These are phyloP conservation scores for Diuraphis noxia DNA, from an alignment of 1,140 invertebrate species.

Conservation along the genomic window DNA sequence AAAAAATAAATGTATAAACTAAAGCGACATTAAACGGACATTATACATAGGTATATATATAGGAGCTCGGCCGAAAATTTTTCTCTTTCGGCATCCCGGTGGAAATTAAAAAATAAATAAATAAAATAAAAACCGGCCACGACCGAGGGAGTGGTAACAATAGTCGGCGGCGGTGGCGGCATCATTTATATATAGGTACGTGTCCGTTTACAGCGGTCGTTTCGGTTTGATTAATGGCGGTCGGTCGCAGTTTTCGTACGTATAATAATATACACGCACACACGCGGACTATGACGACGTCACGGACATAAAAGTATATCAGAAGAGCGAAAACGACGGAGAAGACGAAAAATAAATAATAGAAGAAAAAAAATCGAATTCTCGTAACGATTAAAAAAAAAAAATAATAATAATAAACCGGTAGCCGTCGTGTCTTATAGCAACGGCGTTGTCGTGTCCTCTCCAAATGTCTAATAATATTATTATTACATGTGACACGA, in stretches of 20 bases:
- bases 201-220: conserved; percentile 23
- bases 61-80: not conserved
- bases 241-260: conserved; percentile 2
- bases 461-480: not conserved
- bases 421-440: conserved; percentile 5
- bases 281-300: not conserved
- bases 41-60: not conserved
- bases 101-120: conserved; percentile 27
- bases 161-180: conserved; percentile 28
- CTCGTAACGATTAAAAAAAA: conserved; percentile 32
- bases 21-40: conserved; percentile 13
- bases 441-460: not conserved
- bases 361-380: conserved; percentile 16
- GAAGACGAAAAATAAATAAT: conserved; percentile 15
- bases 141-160: conserved; percentile 18
- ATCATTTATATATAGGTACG: conserved; percentile 40
- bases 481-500: not conserved
- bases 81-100: conserved; percentile 24
- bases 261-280: not conserved
- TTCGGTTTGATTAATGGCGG: conserved; percentile 39
- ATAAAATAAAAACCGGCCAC: conserved; percentile 30
- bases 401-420: conserved; percentile 18
- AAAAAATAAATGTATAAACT: conserved; percentile 27
- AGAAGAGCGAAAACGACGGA: conserved; percentile 16
- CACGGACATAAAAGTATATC: conserved; percentile 35